phyloP scores from a whole-genome alignment of 2,888 invertebrate genomes.

The Alcis repandata region DNA sequence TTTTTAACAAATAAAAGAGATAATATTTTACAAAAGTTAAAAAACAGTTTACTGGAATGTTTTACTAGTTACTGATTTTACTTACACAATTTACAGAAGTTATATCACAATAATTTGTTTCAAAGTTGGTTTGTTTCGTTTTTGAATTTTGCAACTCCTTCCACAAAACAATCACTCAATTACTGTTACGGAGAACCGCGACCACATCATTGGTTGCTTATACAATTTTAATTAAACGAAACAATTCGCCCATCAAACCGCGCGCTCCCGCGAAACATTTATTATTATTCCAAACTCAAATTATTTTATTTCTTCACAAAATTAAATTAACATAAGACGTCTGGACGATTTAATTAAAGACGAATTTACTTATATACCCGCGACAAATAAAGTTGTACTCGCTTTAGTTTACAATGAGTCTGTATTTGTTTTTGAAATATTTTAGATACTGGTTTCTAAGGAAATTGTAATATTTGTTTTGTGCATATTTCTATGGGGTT shows the following conservation, averaged over 20 bases:
- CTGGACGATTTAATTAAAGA: conserved; percentile 44
- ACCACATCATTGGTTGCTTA: conserved; percentile 14
- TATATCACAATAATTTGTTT: not conserved
- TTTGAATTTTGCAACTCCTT: not conserved
- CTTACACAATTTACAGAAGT: not conserved
- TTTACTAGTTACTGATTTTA: too few species aligned
- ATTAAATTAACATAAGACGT: conserved; percentile 45
- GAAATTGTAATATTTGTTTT: conserved; percentile 6
- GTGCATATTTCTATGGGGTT: not conserved
- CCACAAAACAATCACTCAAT: conserved; percentile 19
- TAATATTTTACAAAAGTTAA: too few species aligned
- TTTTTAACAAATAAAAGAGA: too few species aligned
- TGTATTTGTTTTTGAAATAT: conserved; percentile 66
- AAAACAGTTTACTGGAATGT: too few species aligned
- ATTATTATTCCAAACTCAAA: conserved; percentile 44
- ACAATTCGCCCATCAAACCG: conserved; percentile 26
- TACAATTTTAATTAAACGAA: conserved; percentile 29
- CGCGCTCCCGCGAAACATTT: conserved; percentile 32
- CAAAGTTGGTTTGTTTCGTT: not conserved
- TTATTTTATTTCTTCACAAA: conserved; percentile 42
- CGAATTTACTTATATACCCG: conserved; percentile 37
- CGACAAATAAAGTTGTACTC: conserved; percentile 37
- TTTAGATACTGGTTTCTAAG: conserved; percentile 51
- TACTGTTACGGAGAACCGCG: conserved; percentile 6
- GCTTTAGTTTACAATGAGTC: conserved; percentile 54